phyloP scores from a whole-genome alignment of 1,140 invertebrate genomes.

The Euura saliciscinereae region DNA sequence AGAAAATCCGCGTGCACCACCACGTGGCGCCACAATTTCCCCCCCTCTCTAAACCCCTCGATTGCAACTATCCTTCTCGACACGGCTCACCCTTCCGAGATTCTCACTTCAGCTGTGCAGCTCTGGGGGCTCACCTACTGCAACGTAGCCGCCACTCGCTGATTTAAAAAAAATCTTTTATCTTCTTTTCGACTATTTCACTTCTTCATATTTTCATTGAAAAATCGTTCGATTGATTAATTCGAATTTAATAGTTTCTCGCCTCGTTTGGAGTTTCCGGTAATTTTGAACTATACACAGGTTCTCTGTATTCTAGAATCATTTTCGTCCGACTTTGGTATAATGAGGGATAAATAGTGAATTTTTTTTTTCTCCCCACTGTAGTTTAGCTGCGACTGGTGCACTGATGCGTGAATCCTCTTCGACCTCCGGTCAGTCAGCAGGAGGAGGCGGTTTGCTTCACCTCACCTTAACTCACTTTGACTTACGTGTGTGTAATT shows the following conservation, averaged over 20 bases:
- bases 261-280: background rate
- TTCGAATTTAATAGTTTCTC: background rate
- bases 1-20: constrained; percentile 8
- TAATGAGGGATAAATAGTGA: too few species aligned
- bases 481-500: too few species aligned
- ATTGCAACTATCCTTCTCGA: background rate
- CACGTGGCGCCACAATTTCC: constrained; percentile 5
- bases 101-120: background rate
- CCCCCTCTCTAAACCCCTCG: background rate
- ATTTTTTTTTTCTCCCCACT: too few species aligned
- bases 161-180: too few species aligned
- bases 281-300: too few species aligned
- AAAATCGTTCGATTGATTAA: background rate
- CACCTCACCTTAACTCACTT: too few species aligned
- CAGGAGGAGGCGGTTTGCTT: too few species aligned
- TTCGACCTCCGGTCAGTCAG: background rate
- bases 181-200: too few species aligned
- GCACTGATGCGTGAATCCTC: constrained; percentile 3
- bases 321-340: too few species aligned
- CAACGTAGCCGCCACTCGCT: too few species aligned
- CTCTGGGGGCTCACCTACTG: too few species aligned
- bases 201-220: background rate
- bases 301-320: too few species aligned
- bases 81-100: background rate
- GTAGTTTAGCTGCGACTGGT: background rate